These are phyloP conservation scores for Balaenoptera acutorostrata DNA, from an alignment of 2,113 vertebrate genomes.

Conservation along the genomic window DNA sequence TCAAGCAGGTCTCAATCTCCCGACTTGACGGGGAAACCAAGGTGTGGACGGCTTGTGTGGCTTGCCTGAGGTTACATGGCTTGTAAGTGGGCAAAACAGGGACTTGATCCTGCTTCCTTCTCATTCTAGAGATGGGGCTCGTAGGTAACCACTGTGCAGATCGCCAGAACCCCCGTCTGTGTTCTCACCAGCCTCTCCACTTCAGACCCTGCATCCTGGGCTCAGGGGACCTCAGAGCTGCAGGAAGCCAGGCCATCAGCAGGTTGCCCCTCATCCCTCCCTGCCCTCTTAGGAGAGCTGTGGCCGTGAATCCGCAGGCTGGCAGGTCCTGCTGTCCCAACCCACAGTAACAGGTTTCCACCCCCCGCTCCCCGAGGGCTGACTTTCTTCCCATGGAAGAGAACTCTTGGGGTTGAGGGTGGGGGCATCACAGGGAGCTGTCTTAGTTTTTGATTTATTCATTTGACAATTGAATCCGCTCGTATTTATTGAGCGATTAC, in stretches of 20 bases:
- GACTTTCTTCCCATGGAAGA: neutral
- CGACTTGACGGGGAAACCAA: neutral
- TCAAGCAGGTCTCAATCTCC: neutral
- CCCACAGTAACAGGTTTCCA: neutral
- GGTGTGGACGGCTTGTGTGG: neutral
- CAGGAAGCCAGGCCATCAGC: neutral
- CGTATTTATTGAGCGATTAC: neutral
- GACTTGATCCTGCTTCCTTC: neutral
- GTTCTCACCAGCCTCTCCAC: neutral
- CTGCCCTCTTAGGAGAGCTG: neutral
- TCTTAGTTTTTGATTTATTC: neutral
- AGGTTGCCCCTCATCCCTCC: neutral
- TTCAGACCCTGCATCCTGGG: neutral
- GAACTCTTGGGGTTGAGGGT: neutral
- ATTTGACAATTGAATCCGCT: neutral
- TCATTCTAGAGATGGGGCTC: rapidly evolving
- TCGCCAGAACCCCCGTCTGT: rapidly evolving
- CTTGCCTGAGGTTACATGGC: too few relatives aligned
- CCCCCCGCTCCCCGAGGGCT: rapidly evolving
- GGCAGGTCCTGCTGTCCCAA: neutral
- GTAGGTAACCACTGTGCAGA: neutral
- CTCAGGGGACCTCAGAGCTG: neutral
- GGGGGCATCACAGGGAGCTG: neutral
- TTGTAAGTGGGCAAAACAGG: neutral
- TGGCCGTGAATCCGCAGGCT: rapidly evolving